Percentiles rank a stretch among this genome's conserved stretches.
Conservation (phyloP, 2,113 vertebrate species). For the Martes martes region DNA sequence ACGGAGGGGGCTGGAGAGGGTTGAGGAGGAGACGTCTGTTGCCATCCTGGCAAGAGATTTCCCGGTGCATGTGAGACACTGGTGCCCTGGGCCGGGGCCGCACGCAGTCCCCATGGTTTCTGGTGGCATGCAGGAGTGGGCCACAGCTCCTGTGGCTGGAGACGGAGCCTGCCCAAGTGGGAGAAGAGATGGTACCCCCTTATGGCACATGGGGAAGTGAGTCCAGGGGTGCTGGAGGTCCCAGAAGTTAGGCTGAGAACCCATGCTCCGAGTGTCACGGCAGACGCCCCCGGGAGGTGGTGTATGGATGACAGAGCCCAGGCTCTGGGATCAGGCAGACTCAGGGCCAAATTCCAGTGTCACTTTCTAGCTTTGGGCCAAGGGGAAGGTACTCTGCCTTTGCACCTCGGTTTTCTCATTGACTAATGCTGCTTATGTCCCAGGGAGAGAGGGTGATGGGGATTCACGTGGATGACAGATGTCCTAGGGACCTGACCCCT, state of each 20-base stretch:
- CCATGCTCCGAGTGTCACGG: rapidly evolving
- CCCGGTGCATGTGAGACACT: background rate
- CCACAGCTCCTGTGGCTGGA: background rate
- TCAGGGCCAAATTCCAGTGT: background rate
- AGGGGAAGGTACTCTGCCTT: background rate
- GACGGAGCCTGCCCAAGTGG: background rate
- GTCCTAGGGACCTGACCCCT: background rate
- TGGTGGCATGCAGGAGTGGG: background rate
- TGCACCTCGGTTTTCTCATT: background rate
- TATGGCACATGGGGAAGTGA: background rate
- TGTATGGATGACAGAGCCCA: background rate
- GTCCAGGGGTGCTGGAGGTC: background rate
- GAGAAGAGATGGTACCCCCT: background rate
- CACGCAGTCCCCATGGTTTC: background rate
- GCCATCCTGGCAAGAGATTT: background rate
- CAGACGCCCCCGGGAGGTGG: background rate
- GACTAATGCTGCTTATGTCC: background rate
- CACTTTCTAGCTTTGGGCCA: background rate
- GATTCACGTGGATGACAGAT: background rate
- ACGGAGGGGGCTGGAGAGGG: background rate
- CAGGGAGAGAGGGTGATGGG: background rate
- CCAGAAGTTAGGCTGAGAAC: background rate
- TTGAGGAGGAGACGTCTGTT: background rate
- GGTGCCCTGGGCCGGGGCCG: background rate
- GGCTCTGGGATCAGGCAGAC: background rate